Conservation (phyloP, 2,797 vertebrate genomes). For the Chelon labrosus region DNA sequence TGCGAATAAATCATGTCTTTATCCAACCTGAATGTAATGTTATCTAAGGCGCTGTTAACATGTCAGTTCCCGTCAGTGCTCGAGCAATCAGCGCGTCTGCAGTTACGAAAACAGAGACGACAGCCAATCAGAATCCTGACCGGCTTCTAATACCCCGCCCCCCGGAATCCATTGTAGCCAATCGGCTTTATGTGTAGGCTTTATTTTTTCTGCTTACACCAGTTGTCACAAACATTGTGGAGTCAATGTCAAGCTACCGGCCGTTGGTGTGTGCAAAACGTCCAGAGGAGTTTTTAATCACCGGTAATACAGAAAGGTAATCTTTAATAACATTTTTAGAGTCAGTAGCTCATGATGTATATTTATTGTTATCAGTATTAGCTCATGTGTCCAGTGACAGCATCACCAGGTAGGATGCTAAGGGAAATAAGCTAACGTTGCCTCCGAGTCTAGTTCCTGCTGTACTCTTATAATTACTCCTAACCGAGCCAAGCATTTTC, state of each 20-base stretch:
- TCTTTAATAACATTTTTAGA: not conserved
- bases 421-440: slow-evolving; percentile 43
- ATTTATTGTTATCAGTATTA: not conserved
- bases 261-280: not conserved
- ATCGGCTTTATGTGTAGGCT: slow-evolving; percentile 49
- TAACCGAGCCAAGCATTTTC: not conserved
- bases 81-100: slow-evolving; percentile 44
- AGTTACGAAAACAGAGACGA: slow-evolving; percentile 46
- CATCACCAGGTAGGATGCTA: slow-evolving; percentile 37
- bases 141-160: slow-evolving; percentile 34
- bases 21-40: not conserved
- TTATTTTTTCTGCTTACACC: not conserved
- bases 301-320: slow-evolving; percentile 47
- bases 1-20: slow-evolving; percentile 42
- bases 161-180: not conserved
- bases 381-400: not conserved
- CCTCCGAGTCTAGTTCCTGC: not conserved
- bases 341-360: rapidly evolving
- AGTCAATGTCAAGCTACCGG: slow-evolving; percentile 55
- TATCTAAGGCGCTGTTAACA: not conserved
- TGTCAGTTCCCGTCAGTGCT: not conserved
- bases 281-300: slow-evolving; percentile 19
- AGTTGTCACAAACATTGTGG: slow-evolving; percentile 27
- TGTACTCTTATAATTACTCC: not conserved
- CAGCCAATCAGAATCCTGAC: slow-evolving; percentile 64